Evolutionary conservation across 1,140 invertebrate species (phyloP), one percentile per base, ranked within the genome.

Genomic region (Zophobas atratus): DNA sequence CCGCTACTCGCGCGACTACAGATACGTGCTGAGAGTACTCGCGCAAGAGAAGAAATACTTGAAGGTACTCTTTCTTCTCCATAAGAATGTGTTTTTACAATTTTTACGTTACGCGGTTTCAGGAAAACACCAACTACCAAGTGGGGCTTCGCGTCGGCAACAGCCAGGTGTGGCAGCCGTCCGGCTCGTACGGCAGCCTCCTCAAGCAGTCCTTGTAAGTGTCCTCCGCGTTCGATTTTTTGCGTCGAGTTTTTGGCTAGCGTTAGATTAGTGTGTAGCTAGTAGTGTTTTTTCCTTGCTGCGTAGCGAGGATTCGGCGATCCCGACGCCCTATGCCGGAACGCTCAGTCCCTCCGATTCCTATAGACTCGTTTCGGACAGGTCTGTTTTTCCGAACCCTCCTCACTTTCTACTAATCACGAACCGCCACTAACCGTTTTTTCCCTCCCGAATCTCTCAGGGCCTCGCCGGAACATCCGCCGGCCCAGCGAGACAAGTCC

Each of bases 1-100:
- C 88, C 90, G 89, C 78, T 94, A 97, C 77, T 99, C 97, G 0
- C 90, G 93, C 39, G 97, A 99, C 87, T 98, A 99, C 88, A 91
- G 98, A 82, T 97, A 97, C 84, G 95, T 99, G 0, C 94, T 97
- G 3, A 91, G 92, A 57, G 92, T 94, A 20, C 87, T 96, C 35
- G 90, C 91, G 0, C 89, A 92, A 60, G 94, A 95, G 84, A 98
- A 98, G 86, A 94, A 94, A 85, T 86, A 91, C 70, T 88, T 98
- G 1, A 98, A 98, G 90, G 95, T 95, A 86, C 32, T 56, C 8
- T 33, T 72, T 51, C 41, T 55, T 5, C 6, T 67, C n/a, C 33
- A 32, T 4, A 39, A 43, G 41, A 48, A 51, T 79, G 74, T 71
- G 75, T 49, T 43, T 4, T 2, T 51, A 5, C n/a, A 51, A 51